A percentile compares a stretch with the other conserved stretches of the same genome.
Conservation (phyloP, 2,888 invertebrate species). For the Metacarcinus magister region DNA sequence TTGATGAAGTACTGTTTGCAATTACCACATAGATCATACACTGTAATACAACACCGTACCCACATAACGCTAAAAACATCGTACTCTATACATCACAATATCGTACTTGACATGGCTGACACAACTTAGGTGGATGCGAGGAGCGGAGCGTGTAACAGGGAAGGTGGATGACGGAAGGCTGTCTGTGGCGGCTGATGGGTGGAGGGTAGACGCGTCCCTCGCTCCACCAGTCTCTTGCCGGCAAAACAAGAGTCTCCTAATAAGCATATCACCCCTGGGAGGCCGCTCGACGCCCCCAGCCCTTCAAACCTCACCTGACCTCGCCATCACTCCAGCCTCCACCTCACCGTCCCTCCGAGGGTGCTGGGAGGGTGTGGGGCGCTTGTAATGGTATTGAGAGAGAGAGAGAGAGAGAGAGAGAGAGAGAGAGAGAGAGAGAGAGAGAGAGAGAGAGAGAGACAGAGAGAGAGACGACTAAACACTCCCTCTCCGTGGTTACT, state of each 20-base stretch:
- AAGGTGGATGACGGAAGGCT: background rate
- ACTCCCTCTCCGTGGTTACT: background rate
- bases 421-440: too few relatives aligned
- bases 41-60: background rate
- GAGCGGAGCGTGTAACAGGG: background rate
- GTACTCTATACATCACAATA: background rate
- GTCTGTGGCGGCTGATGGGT: too few relatives aligned
- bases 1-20: too few relatives aligned
- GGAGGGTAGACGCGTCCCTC: background rate
- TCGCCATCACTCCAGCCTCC: too few relatives aligned
- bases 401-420: background rate
- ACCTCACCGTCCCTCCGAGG: background rate
- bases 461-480: background rate
- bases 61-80: background rate
- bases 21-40: too few relatives aligned
- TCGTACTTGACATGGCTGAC: background rate
- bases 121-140: background rate
- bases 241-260: constrained; percentile 6
- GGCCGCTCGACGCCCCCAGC: constrained; percentile 14
- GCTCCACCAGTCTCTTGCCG: background rate
- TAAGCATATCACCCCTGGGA: background rate
- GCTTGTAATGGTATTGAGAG: too few relatives aligned
- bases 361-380: background rate
- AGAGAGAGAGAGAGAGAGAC: background rate
- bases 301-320: background rate